Conservation (phyloP, 2,113 vertebrate genomes). For the Dendropsophus ebraccatus region DNA sequence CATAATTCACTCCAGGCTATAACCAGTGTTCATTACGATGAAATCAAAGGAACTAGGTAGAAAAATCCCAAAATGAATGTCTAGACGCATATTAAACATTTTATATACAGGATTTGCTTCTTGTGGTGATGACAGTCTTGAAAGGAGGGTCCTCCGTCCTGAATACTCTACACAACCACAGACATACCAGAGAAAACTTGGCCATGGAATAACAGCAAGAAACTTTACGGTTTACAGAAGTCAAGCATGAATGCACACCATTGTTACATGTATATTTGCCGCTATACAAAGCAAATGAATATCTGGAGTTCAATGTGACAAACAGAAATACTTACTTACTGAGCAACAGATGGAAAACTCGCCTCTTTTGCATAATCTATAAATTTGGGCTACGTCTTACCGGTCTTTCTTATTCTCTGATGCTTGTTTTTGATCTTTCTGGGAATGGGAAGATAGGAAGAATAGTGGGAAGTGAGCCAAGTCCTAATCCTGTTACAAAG, state of each 20-base stretch:
- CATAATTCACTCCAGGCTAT: not conserved
- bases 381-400: constrained; percentile 20
- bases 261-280: constrained; percentile 4
- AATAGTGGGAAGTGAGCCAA: constrained; percentile 19
- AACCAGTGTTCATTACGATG: constrained; percentile 2
- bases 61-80: constrained; percentile 32
- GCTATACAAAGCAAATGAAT: constrained; percentile 11
- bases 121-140: not conserved
- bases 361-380: constrained; percentile 24
- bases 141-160: constrained; percentile 6
- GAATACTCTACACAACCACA: not conserved
- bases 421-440: constrained; percentile 30
- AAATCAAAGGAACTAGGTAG: constrained; percentile 11
- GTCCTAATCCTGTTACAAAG: constrained; percentile 17
- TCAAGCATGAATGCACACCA: constrained; percentile 3
- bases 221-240: not conserved
- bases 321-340: not conserved
- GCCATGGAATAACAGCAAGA: not conserved
- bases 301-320: constrained; percentile 23
- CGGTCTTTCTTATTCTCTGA: constrained; percentile 25
- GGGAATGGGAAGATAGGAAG: not conserved
- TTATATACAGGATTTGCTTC: constrained; percentile 4
- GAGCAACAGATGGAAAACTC: constrained; percentile 23
- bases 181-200: not conserved
- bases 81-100: constrained; percentile 47